phyloP scores from a whole-genome alignment of 1,140 invertebrate species.

The Monochamus saltuarius region DNA sequence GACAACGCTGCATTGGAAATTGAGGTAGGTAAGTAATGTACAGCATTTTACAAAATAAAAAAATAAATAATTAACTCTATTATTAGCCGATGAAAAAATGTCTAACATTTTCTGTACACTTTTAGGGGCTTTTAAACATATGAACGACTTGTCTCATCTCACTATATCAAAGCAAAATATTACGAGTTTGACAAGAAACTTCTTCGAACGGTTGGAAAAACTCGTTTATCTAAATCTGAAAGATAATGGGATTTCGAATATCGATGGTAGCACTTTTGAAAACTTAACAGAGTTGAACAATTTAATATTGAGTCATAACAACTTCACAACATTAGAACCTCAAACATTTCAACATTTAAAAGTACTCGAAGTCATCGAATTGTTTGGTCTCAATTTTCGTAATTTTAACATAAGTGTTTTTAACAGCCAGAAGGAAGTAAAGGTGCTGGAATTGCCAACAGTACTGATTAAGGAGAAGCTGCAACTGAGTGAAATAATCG shows the following conservation, averaged over 20 bases:
- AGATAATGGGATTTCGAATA: neutral
- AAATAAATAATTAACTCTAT: no score
- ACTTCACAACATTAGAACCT: neutral
- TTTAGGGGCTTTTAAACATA: constrained; percentile 11
- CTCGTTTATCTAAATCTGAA: constrained; percentile 6
- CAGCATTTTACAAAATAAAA: no score
- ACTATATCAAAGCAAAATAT: constrained; percentile 9
- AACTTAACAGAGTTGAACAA: constrained; percentile 3
- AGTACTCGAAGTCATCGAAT: constrained; percentile 4
- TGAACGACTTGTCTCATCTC: neutral
- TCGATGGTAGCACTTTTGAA: neutral
- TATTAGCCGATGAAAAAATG: no score
- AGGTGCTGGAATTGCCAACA: constrained; percentile 5
- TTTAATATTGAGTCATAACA: constrained; percentile 9
- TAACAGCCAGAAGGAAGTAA: constrained; percentile 9
- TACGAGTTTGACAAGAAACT: neutral
- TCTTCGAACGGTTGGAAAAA: constrained; percentile 8
- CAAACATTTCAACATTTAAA: constrained; percentile 4
- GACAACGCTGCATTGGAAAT: neutral
- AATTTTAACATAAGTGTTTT: neutral
- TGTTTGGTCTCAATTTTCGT: neutral
- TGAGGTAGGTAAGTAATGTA: constrained; percentile 6
- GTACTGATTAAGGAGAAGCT: constrained; percentile 2
- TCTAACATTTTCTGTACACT: neutral
- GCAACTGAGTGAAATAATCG: neutral